Conservation (phyloP, 2,888 invertebrate genomes). For the Ephialtes manifestator region DNA sequence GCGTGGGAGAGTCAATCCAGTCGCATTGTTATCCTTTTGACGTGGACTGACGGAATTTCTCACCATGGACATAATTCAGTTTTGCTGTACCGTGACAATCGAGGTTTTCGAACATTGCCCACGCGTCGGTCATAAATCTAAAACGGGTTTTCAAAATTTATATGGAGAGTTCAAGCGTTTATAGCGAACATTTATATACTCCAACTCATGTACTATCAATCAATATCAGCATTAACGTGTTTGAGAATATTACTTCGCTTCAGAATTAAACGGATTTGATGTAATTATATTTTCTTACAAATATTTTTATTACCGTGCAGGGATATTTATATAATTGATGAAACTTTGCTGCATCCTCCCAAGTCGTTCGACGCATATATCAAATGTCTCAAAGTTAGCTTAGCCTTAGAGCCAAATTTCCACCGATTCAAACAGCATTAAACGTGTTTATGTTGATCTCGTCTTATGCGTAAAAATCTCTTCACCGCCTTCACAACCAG, state of each 20-base stretch:
- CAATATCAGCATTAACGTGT: background rate
- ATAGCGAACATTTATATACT: background rate
- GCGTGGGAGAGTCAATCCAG: slow-evolving; percentile 78
- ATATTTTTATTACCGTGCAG: background rate
- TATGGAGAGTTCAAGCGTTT: background rate
- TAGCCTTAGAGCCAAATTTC: background rate
- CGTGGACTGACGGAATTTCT: slow-evolving; percentile 28
- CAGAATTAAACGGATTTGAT: background rate
- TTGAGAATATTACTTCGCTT: too few relatives aligned
- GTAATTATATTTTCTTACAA: too few relatives aligned
- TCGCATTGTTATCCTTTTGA: slow-evolving; percentile 41
- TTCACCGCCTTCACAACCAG: slow-evolving; percentile 5
- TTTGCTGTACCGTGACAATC: slow-evolving; percentile 6
- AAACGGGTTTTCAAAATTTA: background rate
- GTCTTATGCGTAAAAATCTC: slow-evolving; percentile 11
- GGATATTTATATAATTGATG: slow-evolving; percentile 15
- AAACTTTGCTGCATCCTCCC: background rate
- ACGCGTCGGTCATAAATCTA: background rate
- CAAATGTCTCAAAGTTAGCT: background rate
- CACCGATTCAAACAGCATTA: background rate
- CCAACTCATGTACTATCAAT: background rate
- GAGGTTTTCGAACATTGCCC: background rate
- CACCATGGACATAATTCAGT: background rate
- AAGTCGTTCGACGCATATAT: background rate
- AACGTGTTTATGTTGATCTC: slow-evolving; percentile 34